phyloP scores from a whole-genome alignment of 2,113 vertebrate genomes.

The Prionailurus bengalensis region DNA sequence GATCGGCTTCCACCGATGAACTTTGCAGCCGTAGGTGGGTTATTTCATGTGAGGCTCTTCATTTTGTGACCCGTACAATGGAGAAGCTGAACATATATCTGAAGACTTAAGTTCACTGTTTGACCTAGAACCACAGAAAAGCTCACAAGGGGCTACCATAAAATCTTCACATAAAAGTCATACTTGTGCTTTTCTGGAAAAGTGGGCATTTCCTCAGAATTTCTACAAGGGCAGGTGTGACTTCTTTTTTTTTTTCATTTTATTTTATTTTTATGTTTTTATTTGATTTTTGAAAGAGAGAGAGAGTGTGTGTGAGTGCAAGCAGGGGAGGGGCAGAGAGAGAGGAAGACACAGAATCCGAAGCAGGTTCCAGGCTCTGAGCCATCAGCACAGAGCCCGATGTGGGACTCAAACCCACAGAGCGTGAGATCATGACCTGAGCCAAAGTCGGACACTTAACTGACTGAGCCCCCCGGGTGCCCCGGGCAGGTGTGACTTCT shows the following conservation, averaged over 20 bases:
- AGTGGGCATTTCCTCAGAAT: neutral
- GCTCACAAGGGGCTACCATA: neutral
- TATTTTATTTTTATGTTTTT: too few relatives aligned
- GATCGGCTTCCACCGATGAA: neutral
- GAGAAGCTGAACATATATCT: neutral
- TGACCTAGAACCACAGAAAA: neutral
- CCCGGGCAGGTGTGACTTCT: neutral
- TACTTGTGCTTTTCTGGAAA: neutral
- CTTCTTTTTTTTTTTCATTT: neutral
- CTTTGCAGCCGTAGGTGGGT: neutral
- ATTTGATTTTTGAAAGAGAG: too few relatives aligned
- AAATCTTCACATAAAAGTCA: neutral
- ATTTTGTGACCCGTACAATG: neutral
- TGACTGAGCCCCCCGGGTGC: too few relatives aligned
- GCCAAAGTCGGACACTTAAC: too few relatives aligned
- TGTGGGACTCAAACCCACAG: rapidly evolving
- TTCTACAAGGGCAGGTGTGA: neutral
- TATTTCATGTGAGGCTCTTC: neutral
- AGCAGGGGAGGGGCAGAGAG: too few relatives aligned
- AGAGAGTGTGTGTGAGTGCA: too few relatives aligned
- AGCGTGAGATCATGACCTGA: too few relatives aligned
- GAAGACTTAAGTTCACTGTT: neutral
- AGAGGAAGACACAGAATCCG: too few relatives aligned
- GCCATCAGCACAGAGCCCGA: too few relatives aligned
- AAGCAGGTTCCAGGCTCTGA: too few relatives aligned